Conservation (phyloP, 1,140 invertebrate genomes). For the Vollenhovia emeryi region DNA sequence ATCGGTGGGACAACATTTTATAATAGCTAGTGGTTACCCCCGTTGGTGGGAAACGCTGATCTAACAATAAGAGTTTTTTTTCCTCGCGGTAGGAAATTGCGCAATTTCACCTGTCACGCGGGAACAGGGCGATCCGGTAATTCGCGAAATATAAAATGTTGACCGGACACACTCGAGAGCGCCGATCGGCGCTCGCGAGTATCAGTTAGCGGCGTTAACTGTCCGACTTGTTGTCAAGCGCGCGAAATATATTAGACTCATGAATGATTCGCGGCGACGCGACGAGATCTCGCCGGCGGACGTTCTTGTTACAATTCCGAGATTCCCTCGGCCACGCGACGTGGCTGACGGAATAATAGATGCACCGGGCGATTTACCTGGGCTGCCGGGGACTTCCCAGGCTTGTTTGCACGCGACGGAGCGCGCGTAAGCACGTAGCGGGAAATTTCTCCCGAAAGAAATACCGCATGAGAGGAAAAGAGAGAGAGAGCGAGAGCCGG, state of each 20-base stretch:
- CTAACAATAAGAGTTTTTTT: too few species aligned
- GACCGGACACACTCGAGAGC: too few species aligned
- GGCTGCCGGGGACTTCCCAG: neutral
- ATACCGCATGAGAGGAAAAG: constrained; percentile 1
- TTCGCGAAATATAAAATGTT: neutral
- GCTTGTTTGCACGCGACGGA: constrained; percentile 35
- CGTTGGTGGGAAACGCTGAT: too few species aligned
- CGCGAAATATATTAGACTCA: neutral
- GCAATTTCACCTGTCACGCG: neutral
- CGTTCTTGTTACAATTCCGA: constrained; percentile 2
- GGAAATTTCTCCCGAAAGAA: constrained; percentile 33
- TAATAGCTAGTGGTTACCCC: too few species aligned
- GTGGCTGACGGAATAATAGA: constrained; percentile 25
- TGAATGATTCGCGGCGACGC: constrained; percentile 4
- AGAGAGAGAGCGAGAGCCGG: too few species aligned
- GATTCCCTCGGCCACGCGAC: constrained; percentile 15
- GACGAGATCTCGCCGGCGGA: neutral
- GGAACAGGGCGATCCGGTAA: neutral
- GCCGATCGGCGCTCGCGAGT: neutral
- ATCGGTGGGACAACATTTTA: too few species aligned
- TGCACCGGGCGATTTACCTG: constrained; percentile 8
- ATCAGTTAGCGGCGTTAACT: neutral
- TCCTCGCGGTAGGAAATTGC: neutral
- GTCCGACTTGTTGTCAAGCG: neutral
- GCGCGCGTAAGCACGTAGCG: constrained; percentile 14